Evolutionary conservation across 1,140 invertebrate genomes (phyloP).

Genomic region (Brachionus plicatilis): DNA sequence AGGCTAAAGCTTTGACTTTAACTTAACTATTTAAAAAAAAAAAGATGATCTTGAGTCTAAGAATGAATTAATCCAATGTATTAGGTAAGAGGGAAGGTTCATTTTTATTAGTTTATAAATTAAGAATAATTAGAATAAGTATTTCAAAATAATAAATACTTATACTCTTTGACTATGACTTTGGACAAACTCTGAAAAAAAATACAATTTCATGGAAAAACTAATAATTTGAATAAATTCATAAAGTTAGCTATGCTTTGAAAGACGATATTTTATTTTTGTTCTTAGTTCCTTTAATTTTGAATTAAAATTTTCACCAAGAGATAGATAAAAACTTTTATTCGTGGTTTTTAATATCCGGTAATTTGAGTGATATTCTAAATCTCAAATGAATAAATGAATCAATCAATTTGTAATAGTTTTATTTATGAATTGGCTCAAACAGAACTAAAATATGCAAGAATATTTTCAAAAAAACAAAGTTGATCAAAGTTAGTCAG

Average conservation of each 20-base stretch:
- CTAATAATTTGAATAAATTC: background rate
- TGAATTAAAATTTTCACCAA: background rate
- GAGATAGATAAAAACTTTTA: background rate
- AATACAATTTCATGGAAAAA: background rate
- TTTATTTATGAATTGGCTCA: background rate
- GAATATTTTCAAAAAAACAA: background rate
- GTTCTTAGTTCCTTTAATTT: background rate
- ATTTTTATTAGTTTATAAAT: no score
- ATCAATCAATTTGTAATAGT: background rate
- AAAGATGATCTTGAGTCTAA: no score
- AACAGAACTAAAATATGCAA: background rate
- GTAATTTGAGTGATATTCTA: background rate
- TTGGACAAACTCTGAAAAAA: no score
- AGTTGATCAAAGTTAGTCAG: background rate
- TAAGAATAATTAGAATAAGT: no score
- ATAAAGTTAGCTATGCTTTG: background rate
- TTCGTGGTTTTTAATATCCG: background rate
- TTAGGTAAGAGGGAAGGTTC: no score
- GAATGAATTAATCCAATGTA: no score
- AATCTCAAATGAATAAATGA: background rate
- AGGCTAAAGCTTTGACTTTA: no score
- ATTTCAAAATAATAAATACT: no score
- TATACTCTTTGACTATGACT: no score
- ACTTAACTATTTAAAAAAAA: no score
- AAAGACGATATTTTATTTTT: background rate